Conservation (phyloP, 92 coral and sea anemone species). For the Phenganax subtilis region DNA sequence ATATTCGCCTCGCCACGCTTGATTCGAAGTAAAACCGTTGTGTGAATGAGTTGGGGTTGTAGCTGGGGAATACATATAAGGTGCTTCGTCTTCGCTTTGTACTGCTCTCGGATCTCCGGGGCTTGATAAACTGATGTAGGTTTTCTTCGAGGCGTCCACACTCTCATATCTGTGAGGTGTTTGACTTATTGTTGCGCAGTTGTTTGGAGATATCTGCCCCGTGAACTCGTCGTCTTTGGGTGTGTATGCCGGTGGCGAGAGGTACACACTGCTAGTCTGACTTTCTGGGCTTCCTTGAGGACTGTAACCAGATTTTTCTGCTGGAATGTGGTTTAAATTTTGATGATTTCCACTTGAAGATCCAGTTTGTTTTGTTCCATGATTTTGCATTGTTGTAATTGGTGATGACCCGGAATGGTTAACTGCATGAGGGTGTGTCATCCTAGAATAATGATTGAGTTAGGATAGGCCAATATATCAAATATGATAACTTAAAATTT, state of each 20-base stretch:
- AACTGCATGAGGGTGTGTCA: too few species aligned
- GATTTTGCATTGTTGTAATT: not conserved
- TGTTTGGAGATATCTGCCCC: not conserved
- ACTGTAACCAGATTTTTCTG: slow-evolving; percentile 12
- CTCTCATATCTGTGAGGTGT: not conserved
- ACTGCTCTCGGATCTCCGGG: not conserved
- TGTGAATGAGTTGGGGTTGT: not conserved
- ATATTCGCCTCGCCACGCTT: not conserved
- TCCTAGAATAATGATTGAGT: too few species aligned
- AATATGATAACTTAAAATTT: too few species aligned
- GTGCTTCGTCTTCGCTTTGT: not conserved
- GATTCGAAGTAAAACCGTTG: not conserved
- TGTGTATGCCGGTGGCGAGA: slow-evolving; percentile 27
- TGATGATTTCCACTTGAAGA: not conserved
- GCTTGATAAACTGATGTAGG: slow-evolving; percentile 16
- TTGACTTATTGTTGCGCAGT: too few species aligned
- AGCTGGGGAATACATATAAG: not conserved
- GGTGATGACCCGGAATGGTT: too few species aligned
- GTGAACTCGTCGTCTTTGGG: slow-evolving; percentile 3
- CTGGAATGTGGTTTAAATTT: not conserved
- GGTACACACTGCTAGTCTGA: slow-evolving; percentile 34
- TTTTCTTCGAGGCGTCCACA: not conserved
- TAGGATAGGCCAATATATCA: too few species aligned
- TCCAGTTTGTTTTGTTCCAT: not conserved
- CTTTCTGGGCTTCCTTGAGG: slow-evolving; percentile 16